Conservation (phyloP, 2,888 invertebrate species). For the Prosopocoilus inquinatus region DNA sequence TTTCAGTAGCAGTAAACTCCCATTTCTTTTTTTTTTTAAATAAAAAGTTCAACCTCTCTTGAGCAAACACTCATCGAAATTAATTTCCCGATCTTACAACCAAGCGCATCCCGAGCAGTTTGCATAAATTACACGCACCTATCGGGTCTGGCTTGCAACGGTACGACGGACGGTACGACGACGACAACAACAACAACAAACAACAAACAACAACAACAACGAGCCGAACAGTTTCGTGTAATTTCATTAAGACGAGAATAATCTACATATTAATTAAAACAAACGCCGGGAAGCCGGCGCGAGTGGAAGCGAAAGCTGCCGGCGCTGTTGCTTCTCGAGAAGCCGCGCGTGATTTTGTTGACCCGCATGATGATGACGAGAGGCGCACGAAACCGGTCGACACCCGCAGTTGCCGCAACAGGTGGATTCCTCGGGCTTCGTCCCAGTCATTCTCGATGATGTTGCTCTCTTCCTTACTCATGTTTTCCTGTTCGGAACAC, state of each 20-base stretch:
- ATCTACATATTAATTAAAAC: slow-evolving; percentile 2
- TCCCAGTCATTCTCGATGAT: slow-evolving; percentile 8
- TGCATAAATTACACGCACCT: too few relatives aligned
- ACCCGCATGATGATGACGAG: slow-evolving; percentile 28
- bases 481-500: neutral
- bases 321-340: slow-evolving; percentile 28
- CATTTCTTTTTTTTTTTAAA: too few relatives aligned
- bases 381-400: slow-evolving; percentile 30
- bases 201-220: neutral
- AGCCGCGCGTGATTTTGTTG: slow-evolving; percentile 39
- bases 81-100: too few relatives aligned
- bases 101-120: too few relatives aligned
- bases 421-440: slow-evolving; percentile 32
- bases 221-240: neutral
- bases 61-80: too few relatives aligned
- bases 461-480: neutral
- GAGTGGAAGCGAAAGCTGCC: neutral
- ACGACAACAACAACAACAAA: neutral
- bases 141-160: too few relatives aligned
- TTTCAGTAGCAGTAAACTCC: too few relatives aligned
- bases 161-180: too few relatives aligned
- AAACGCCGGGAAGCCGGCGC: neutral
- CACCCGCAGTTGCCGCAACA: slow-evolving; percentile 38
- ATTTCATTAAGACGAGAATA: neutral
- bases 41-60: too few relatives aligned